A percentile compares a stretch with the other conserved stretches of the same genome.
Evolutionary conservation across 2,113 vertebrate species (phyloP).

Genomic region (Coracopsis vasa): DNA sequence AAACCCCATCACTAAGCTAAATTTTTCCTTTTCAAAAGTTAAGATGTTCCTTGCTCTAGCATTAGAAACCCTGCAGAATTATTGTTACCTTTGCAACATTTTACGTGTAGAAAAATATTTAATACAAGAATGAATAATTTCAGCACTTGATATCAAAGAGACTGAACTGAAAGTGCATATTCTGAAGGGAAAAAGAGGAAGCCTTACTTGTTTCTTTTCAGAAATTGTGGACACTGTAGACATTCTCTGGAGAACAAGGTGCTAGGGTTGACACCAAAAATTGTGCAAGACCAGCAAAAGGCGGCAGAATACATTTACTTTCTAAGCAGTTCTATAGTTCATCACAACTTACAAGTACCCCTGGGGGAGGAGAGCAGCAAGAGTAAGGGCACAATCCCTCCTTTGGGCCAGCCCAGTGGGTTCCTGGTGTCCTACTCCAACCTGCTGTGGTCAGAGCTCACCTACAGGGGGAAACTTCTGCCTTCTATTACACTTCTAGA

Average conservation of each 20-base stretch:
- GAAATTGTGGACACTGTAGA: not conserved
- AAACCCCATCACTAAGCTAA: not conserved
- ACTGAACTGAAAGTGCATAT: not conserved
- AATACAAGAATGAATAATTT: not conserved
- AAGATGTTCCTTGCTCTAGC: not conserved
- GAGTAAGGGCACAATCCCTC: not conserved
- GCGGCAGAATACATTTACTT: not conserved
- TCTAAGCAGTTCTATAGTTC: not conserved
- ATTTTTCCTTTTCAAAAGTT: not conserved
- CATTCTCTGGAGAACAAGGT: not conserved
- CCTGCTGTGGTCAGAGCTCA: not conserved
- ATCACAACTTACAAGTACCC: not conserved
- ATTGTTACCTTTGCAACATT: not conserved
- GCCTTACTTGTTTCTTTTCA: not conserved
- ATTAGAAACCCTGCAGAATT: not conserved
- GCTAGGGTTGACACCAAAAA: not conserved
- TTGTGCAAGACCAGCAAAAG: not conserved
- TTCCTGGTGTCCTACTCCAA: not conserved
- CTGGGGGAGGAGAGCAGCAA: fast-evolving
- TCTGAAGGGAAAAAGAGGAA: not conserved
- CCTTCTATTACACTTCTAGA: not conserved
- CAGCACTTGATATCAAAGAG: not conserved
- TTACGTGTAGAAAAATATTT: not conserved
- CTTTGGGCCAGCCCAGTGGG: fast-evolving
- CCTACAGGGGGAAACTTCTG: not conserved